Evolutionary conservation across 2,888 invertebrate genomes (phyloP), one percentile per base, ranked within the genome.

Genomic region (Lasioglossum pauxillum): DNA sequence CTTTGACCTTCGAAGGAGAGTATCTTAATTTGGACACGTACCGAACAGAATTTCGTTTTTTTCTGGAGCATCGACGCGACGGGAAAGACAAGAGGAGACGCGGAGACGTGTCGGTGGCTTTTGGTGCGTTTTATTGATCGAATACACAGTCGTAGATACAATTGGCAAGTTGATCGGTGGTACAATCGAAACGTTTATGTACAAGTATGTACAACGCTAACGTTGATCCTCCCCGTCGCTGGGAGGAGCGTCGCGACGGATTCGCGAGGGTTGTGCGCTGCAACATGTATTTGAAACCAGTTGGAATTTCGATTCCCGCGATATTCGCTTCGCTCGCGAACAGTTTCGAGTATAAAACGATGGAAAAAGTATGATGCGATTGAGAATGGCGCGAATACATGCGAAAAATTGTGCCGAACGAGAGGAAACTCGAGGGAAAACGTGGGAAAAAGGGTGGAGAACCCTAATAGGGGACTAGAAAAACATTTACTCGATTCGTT

Each of bases 91-190:
- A 31, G 64, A 16, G 7, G 38, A 35, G 23, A 38, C 69, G 38
- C 69, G 35, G 23, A 41, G 14, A 71, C 23, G 23, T 41, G 38
- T 41, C 41, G 82, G 75, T 84, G 38, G 35, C n/a, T 89, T 90
- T 82, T 81, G 84, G 86, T 87, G 88, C 85, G 80, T 89, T 93
- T 94, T 94, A 94, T 94, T 95, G 93, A 93, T 94, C 92, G 92
- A 91, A 93, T 94, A 94, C 92, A 69, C 92, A 69, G 89, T 93
- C 77, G 89, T 93, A 92, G 93, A 94, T 94, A 94, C 93, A 93
- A 88, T 94, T 93, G 94, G 93, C 92, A 94, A 93, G 92, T 94
- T 93, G 46, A 91, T 94, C 92, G 93, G 93, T 92, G 89, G 88
- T 93, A 93, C 91, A 93, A 91, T 93, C 88, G 88, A 90, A 88